Evolutionary conservation across 1,140 invertebrate genomes (phyloP), one percentile per base, ranked within the genome.

Genomic region (Phortica variegata): DNA sequence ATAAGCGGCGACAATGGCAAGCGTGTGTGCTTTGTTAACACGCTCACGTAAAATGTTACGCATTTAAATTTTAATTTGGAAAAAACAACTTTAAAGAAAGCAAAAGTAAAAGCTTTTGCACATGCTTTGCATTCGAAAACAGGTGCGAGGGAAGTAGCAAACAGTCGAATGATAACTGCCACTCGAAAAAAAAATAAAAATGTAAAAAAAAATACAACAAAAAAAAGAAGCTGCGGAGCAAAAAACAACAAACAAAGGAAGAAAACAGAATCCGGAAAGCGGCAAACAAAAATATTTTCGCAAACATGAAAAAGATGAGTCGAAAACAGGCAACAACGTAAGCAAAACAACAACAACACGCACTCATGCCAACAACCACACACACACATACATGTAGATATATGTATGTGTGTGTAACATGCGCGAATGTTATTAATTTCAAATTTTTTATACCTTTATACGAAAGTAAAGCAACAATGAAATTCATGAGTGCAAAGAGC

Each of bases 351-450:
- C 15, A 19, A 19, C 3, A 17, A 17, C 31, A 4, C 16, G 10
- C 20, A 42, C n/a, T n/a, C n/a, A n/a, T n/a, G 31, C 47, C 12
- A 10, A n/a, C 16, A 17, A 18, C 15, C 29, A 16, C 6, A 19
- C 13, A 1, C 7, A 23, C 37, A 7, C 26, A 29, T 7, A 29
- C 26, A 29, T 6, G 12, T 29, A 56, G 60, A 52, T 62, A 58
- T 62, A 62, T 62, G 43, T 29, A 49, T 56, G 43, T 42, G 45
- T 40, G 49, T 63, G 49, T 56, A 63, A 59, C 59, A 56, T 63
- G 53, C 49, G 50, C 62, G 57, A 63, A 57, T 63, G 61, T 63
- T 63, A 63, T 63, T 63, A 57, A 54, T 56, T 54, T 63, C 59
- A 60, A 57, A 60, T 63, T 63, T 57, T 56, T 60, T 50, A 63